Evolutionary conservation across 30 jellyfish, hydroid and myxozoan species (phyloP).

Genomic region (Aurelia aurita complex sp. Pacific): DNA sequence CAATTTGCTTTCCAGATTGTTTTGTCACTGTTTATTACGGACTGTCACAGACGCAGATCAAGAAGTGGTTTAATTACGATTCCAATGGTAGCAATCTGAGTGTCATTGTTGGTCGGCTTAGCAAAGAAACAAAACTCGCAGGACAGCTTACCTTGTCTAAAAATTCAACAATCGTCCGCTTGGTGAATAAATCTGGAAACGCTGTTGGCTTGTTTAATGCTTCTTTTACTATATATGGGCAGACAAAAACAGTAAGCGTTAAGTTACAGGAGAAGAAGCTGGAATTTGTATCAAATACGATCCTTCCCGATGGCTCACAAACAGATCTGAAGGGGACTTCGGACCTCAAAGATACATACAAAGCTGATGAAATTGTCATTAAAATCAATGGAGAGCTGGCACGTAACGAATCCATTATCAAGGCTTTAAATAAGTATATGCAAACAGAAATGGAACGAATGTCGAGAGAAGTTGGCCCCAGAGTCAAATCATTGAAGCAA

Average conservation of each 20-base stretch:
- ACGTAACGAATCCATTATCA: neutral
- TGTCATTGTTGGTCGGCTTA: slow-evolving; percentile 4
- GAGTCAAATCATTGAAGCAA: slow-evolving; percentile 4
- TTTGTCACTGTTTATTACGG: slow-evolving; percentile 4
- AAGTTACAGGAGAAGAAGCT: slow-evolving; percentile 16
- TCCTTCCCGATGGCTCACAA: slow-evolving; percentile 36
- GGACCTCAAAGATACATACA: neutral
- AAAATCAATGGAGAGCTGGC: slow-evolving; percentile 9
- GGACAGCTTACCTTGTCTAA: slow-evolving; percentile 18
- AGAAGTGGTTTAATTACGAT: neutral
- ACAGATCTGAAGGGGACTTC: slow-evolving; percentile 18
- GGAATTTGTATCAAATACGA: slow-evolving; percentile 8
- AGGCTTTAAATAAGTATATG: slow-evolving; percentile 14
- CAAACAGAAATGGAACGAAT: slow-evolving; percentile 10
- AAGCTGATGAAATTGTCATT: slow-evolving; percentile 35
- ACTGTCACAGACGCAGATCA: neutral
- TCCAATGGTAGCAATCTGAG: neutral
- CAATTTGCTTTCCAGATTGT: slow-evolving; percentile 13
- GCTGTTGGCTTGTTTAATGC: slow-evolving; percentile 40
- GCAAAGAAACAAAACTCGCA: slow-evolving; percentile 11
- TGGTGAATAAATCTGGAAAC: neutral
- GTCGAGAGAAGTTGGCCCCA: slow-evolving; percentile 4
- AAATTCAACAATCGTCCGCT: neutral
- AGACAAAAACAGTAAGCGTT: neutral
- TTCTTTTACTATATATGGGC: slow-evolving; percentile 31